A percentile compares a stretch with the other conserved stretches of the same genome.
Conservation (phyloP, 2,113 vertebrate genomes). For the Microtus oregoni region DNA sequence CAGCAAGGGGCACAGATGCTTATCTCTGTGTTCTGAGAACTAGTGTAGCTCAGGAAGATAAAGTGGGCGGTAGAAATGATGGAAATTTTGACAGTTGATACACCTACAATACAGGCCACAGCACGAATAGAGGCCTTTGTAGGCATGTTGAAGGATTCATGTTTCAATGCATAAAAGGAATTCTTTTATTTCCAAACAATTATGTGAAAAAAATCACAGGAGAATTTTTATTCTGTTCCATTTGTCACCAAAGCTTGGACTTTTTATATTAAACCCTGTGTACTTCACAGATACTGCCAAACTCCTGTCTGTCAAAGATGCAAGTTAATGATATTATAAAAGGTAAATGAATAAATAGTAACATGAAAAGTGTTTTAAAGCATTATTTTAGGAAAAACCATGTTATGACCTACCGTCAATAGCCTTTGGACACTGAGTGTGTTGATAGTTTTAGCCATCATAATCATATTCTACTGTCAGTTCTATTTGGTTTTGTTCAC, state of each 20-base stretch:
- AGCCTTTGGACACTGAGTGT: background rate
- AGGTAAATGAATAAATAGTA: conserved; percentile 9
- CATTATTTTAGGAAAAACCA: background rate
- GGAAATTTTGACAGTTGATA: background rate
- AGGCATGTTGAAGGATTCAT: background rate
- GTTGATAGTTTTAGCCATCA: background rate
- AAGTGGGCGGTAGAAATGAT: background rate
- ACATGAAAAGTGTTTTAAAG: conserved; percentile 30
- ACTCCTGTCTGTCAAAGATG: conserved; percentile 33
- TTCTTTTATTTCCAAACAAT: background rate
- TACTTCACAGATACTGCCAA: conserved; percentile 20
- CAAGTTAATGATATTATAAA: conserved; percentile 44
- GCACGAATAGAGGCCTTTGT: background rate
- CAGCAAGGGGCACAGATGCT: background rate
- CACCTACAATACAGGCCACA: background rate
- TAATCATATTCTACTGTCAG: background rate
- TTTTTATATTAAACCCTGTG: background rate
- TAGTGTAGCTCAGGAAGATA: background rate
- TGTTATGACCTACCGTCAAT: background rate
- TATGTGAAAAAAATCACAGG: background rate
- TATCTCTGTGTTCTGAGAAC: background rate
- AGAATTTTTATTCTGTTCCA: conserved; percentile 13
- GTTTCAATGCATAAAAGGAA: conserved; percentile 3
- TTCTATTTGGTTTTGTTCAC: background rate
- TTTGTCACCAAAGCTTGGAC: background rate